Evolutionary conservation across 1,140 invertebrate species (phyloP).

Genomic region (Phthorimaea operculella): DNA sequence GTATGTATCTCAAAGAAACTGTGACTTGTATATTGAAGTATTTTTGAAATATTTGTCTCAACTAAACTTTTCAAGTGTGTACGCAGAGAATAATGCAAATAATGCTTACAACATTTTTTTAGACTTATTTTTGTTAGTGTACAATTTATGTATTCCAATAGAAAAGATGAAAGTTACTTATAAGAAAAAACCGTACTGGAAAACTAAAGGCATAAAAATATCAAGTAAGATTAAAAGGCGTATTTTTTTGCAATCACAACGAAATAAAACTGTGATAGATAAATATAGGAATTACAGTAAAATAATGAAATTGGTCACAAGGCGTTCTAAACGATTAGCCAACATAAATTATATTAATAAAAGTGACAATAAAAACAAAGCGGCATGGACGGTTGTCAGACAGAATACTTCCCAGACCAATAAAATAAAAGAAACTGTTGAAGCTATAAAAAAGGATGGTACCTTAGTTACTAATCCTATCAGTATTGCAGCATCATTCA

Average conservation of each 20-base stretch:
- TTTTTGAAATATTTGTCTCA: conserved; percentile 12
- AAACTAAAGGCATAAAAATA: conserved; percentile 7
- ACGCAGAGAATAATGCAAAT: background rate
- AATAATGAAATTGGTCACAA: conserved; percentile 4
- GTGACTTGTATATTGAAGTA: background rate
- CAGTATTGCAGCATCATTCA: background rate
- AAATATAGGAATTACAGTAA: conserved; percentile 7
- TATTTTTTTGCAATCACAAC: background rate
- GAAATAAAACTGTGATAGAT: background rate
- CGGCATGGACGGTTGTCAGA: conserved; percentile 3
- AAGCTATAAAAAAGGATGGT: background rate
- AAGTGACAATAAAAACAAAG: conserved; percentile 6
- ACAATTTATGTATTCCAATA: conserved; percentile 4
- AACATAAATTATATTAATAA: conserved; percentile 3
- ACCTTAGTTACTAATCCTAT: background rate
- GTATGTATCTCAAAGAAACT: conserved; percentile 4
- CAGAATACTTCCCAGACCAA: conserved; percentile 5
- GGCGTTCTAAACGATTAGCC: background rate
- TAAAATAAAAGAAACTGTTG: conserved; percentile 6
- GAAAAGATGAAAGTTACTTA: conserved; percentile 6
- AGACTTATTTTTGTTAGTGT: conserved; percentile 2
- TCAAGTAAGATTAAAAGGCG: conserved; percentile 6
- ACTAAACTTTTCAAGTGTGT: conserved; percentile 1
- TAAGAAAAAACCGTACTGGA: conserved; percentile 8
- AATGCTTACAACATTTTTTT: conserved; percentile 1